These are phyloP conservation scores for pig (Sus scrofa) DNA, from an alignment of 2,113 vertebrate genomes.

Conservation along the genomic window DNA sequence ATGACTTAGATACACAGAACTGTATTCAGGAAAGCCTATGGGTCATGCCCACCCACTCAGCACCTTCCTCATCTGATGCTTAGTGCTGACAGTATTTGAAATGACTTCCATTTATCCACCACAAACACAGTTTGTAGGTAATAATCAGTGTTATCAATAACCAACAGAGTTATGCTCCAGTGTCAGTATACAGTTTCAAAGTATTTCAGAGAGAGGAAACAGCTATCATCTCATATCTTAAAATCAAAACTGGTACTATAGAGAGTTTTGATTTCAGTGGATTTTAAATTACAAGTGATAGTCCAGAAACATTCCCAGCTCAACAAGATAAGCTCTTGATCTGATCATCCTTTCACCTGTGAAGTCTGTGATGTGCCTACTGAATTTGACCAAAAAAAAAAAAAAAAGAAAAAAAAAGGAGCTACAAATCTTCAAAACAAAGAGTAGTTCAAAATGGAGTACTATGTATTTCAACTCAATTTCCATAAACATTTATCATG, in stretches of 20 bases:
- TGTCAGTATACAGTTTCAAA: background rate
- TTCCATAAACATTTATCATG: background rate
- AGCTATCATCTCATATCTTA: conserved; percentile 19
- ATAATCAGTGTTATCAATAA: background rate
- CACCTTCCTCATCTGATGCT: background rate
- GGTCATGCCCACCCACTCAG: too few relatives aligned
- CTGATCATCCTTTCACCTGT: conserved; percentile 6
- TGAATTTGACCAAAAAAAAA: conserved; percentile 10
- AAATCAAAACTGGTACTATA: conserved; percentile 32
- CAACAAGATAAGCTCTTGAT: conserved; percentile 29
- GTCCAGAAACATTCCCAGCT: conserved; percentile 43
- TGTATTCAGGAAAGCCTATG: background rate
- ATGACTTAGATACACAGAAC: background rate
- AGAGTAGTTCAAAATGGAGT: background rate
- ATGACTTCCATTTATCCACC: background rate
- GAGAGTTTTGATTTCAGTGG: background rate
- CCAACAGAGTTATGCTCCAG: background rate
- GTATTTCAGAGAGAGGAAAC: conserved; percentile 43
- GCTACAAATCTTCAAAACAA: conserved; percentile 33
- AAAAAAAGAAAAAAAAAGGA: background rate
- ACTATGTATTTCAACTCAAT: conserved; percentile 23
- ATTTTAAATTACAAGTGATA: conserved; percentile 33
- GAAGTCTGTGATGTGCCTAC: conserved; percentile 42
- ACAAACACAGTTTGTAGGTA: background rate
- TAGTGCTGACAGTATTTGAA: background rate